phyloP scores from a whole-genome alignment of 2,888 invertebrate species.

The Drepanosiphum platanoidis region DNA sequence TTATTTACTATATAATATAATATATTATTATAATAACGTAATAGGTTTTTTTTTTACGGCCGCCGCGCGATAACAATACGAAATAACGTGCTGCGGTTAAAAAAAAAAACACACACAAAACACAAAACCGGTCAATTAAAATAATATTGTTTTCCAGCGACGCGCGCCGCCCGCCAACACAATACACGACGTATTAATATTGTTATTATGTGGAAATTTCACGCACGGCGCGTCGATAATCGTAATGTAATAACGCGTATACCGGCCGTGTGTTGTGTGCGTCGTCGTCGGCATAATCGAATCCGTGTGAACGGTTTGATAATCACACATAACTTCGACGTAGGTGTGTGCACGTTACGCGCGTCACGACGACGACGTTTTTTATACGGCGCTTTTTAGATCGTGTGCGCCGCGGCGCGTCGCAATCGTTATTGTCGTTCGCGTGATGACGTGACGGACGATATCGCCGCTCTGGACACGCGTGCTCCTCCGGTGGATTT shows the following conservation, averaged over 20 bases:
- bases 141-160: conserved; percentile 18
- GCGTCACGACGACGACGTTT: too few species aligned
- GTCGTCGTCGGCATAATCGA: not conserved
- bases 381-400: too few species aligned
- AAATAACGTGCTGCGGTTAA: conserved; percentile 14
- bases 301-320: not conserved
- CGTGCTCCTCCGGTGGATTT: too few species aligned
- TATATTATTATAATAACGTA: too few species aligned
- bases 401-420: too few species aligned
- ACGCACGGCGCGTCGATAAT: not conserved
- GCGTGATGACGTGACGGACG: too few species aligned
- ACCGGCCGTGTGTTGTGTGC: not conserved
- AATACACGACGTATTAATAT: not conserved
- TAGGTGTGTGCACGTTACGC: not conserved
- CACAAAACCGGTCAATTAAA: not conserved
- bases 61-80: conserved; percentile 16
- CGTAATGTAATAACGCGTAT: not conserved
- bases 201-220: not conserved
- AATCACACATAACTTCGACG: too few species aligned
- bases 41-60: not conserved
- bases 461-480: too few species aligned
- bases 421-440: too few species aligned
- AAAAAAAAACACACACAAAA: too few species aligned
- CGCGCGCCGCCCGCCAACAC: too few species aligned
- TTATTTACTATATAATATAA: too few species aligned